Evolutionary conservation across 1,140 invertebrate genomes (phyloP), one percentile per base, ranked within the genome.

Genomic region (Orius laevigatus): DNA sequence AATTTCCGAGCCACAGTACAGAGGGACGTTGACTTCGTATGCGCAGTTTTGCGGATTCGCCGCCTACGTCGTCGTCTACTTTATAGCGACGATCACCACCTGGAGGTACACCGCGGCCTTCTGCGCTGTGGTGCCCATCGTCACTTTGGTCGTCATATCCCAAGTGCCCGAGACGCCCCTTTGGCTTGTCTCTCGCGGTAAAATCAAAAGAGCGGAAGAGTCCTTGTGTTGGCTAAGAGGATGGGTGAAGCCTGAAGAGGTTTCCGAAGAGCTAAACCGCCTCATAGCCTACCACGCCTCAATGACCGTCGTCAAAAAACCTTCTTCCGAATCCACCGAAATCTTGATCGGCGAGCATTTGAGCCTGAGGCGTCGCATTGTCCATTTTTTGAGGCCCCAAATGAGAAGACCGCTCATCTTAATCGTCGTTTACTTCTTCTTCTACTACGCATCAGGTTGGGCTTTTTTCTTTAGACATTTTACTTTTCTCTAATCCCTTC

Each of bases 91-190:
- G 3, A 9, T 53, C 10, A 49, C 42, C 1, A 39, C 40, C 9
- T 56, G 54, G 54, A 25, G 49, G 32, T 53, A 41, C 1, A 50
- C 52, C 5, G 54, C 52, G 5, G 15, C 41, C 15, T 39, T 51
- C 45, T 49, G 49, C 31, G 32, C 47, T 16, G 15, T 31, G 4
- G 42, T 56, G 5, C 55, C 55, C 15, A 32, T 54, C 5, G 25
- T 49, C 33, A 54, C 52, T n/a, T 14, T 38, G 20, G 6, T 55
- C 8, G 48, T 48, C 8, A 44, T 55, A 1, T 39, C 45, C 2
- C 48, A 71, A 69, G 61, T 78, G 2, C 78, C 78, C 8, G 78
- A 81, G 63, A 74, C 75, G 2, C 78, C 79, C 18, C 62, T 76
- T 5, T 79, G 76, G 75, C 59, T 75, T 3, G 54, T 74, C 33